Conservation (phyloP, 1,140 invertebrate genomes). For the Drosophila virilis region DNA sequence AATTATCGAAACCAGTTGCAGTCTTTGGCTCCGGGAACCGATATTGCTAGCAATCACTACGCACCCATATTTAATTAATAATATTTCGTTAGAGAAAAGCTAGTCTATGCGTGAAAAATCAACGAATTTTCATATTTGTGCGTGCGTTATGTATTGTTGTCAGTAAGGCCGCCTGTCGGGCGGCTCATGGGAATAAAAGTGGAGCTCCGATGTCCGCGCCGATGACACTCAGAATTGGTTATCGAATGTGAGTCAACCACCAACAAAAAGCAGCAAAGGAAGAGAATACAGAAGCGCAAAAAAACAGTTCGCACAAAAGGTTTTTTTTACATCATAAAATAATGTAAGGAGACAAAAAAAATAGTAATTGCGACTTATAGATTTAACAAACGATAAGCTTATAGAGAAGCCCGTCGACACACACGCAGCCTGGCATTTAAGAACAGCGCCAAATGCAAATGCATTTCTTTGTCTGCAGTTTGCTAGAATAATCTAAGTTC, state of each 20-base stretch:
- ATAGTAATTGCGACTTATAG: constrained; percentile 46
- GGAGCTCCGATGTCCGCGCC: not conserved
- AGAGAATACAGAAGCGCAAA: constrained; percentile 37
- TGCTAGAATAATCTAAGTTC: constrained; percentile 35
- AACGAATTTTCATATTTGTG: not conserved
- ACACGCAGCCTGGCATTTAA: not conserved
- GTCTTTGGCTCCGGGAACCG: constrained; percentile 4
- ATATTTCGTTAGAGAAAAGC: not conserved
- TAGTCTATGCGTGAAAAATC: not conserved
- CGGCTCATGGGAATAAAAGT: not conserved
- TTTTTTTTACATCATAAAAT: constrained; percentile 33
- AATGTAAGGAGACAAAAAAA: constrained; percentile 29
- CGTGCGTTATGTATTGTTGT: not conserved
- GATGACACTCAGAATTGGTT: constrained; percentile 17
- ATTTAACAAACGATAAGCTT: constrained; percentile 42
- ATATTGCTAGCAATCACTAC: not conserved
- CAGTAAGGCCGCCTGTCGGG: not conserved
- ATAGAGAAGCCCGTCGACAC: constrained; percentile 3
- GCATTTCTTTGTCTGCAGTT: constrained; percentile 46
- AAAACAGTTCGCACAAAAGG: constrained; percentile 44
- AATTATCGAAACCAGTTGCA: constrained; percentile 14
- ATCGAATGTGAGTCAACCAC: constrained; percentile 23
- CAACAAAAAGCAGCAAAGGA: constrained; percentile 25
- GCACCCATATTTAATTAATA: not conserved
- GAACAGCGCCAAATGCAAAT: constrained; percentile 24